Conservation (phyloP, 2,888 invertebrate species). For the Chelonus formosanus region DNA sequence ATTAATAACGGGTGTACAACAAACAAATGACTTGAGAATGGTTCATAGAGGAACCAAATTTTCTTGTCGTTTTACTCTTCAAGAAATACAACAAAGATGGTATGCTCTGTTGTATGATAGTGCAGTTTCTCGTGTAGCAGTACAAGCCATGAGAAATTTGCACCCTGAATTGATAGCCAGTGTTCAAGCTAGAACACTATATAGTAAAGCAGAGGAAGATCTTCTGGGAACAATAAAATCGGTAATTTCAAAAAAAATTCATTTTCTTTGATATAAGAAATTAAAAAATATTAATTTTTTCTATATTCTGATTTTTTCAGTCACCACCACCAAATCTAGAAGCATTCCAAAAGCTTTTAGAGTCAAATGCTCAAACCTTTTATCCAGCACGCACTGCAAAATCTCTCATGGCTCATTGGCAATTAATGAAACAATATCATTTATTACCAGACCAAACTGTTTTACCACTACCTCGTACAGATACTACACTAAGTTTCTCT, state of each 20-base stretch:
- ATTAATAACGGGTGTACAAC: constrained; percentile 91
- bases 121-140: constrained; percentile 89
- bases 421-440: constrained; percentile 89
- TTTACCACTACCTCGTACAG: constrained; percentile 70
- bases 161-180: constrained; percentile 89
- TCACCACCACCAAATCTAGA: no score
- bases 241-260: constrained; percentile 65
- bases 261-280: not conserved
- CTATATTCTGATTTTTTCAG: constrained; percentile 13
- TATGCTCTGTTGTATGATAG: constrained; percentile 94
- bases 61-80: constrained; percentile 91
- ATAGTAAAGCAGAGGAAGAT: constrained; percentile 89
- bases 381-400: constrained; percentile 89
- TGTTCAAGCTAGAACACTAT: constrained; percentile 88
- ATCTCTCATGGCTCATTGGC: constrained; percentile 88
- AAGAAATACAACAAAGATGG: constrained; percentile 96
- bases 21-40: constrained; percentile 82
- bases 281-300: not conserved
- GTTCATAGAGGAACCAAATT: constrained; percentile 94
- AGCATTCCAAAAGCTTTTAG: constrained; percentile 83
- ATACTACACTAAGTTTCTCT: constrained; percentile 79
- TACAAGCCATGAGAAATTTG: constrained; percentile 91
- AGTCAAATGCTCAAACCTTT: constrained; percentile 85
- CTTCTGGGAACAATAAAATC: constrained; percentile 83
- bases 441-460: constrained; percentile 89